Conservation (phyloP, 2,888 invertebrate genomes). For the Galerucella calmariensis region DNA sequence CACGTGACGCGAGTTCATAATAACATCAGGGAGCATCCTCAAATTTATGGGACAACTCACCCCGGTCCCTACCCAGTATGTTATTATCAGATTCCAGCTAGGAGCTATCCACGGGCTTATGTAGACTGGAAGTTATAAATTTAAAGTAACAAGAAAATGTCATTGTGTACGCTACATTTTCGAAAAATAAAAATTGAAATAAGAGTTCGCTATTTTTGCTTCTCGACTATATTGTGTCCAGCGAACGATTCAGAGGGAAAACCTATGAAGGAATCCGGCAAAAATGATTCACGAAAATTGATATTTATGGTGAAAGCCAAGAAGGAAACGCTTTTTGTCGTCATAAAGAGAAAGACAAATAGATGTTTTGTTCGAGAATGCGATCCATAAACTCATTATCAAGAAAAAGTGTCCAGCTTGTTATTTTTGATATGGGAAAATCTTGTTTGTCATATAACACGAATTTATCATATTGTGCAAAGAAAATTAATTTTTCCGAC, state of each 20-base stretch:
- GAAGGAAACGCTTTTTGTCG: conserved; percentile 27
- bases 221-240: not conserved
- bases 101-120: not conserved
- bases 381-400: conserved; percentile 24
- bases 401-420: conserved; percentile 18
- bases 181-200: not conserved
- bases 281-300: conserved; percentile 27
- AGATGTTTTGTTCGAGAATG: conserved; percentile 22
- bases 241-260: conserved; percentile 5
- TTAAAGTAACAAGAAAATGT: not conserved
- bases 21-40: conserved; percentile 17
- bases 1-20: conserved; percentile 29
- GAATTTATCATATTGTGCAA: not conserved
- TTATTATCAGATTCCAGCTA: conserved; percentile 23
- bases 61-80: conserved; percentile 11
- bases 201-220: not conserved
- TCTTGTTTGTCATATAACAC: not conserved
- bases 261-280: conserved; percentile 19
- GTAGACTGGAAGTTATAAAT: not conserved
- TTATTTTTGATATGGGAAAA: conserved; percentile 7
- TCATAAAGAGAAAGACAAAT: conserved; percentile 33
- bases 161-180: not conserved
- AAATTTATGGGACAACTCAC: conserved; percentile 24
- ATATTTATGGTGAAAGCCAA: conserved; percentile 25
- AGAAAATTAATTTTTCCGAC: not conserved